phyloP scores from a whole-genome alignment of 2,888 invertebrate genomes.

The Acrocera orbiculus region DNA sequence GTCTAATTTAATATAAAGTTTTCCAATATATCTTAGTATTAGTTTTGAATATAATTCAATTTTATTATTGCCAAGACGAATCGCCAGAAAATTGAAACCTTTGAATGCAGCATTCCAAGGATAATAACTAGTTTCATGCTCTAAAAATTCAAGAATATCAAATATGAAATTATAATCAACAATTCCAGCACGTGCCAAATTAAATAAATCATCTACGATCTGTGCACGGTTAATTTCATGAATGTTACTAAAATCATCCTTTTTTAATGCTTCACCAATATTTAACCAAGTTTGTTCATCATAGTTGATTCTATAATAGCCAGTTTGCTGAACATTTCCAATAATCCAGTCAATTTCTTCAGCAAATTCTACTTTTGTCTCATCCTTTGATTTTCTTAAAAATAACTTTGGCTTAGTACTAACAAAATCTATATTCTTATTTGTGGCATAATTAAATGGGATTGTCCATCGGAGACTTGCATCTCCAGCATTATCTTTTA shows the following conservation, averaged over 20 bases:
- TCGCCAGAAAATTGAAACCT: conserved; percentile 29
- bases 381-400: conserved; percentile 11
- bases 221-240: conserved; percentile 49
- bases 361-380: conserved; percentile 5
- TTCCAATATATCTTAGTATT: conserved; percentile 1
- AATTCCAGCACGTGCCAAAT: conserved; percentile 39
- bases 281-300: conserved; percentile 39
- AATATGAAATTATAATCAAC: conserved; percentile 33
- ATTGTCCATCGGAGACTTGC: conserved; percentile 18
- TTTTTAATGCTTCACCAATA: conserved; percentile 14
- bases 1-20: conserved; percentile 3
- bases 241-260: conserved; percentile 15
- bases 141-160: conserved; percentile 34
- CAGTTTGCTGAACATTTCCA: conserved; percentile 21
- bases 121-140: conserved; percentile 41
- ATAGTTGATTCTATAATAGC: conserved; percentile 48
- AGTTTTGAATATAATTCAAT: background rate
- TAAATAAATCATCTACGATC: conserved; percentile 53
- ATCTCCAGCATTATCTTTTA: conserved; percentile 14
- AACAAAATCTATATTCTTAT: conserved; percentile 15
- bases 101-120: conserved; percentile 45
- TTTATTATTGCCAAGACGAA: too few species aligned
- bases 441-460: conserved; percentile 23
- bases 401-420: conserved; percentile 16
- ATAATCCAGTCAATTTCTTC: conserved; percentile 20